Evolutionary conservation across 2,888 invertebrate genomes (phyloP), one percentile per base, ranked within the genome.

Genomic region (Globia sparganii): DNA sequence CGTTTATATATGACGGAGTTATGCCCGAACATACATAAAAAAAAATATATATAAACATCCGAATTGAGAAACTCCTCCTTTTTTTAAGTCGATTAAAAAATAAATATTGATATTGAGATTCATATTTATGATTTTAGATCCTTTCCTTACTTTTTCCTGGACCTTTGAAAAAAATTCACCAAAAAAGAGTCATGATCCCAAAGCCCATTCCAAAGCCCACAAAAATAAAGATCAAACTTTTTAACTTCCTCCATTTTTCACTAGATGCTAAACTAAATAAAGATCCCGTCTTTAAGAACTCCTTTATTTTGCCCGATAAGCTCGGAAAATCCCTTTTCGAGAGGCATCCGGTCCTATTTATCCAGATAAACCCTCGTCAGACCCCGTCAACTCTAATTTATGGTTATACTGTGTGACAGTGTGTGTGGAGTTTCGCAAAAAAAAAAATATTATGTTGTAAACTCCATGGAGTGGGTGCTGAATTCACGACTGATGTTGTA

Each of bases 341-440:
- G 15, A 13, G 6, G 65, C 37, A 46, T 80, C 75, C 70, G 85
- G 74, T 34, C 49, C 53, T 18, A 61, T 75, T 66, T 81, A 75
- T 75, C 66, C 58, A 28, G 31, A 74, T 77, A 78, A 69, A 81
- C 85, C 86, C 82, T 87, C 53, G 65, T 87, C 86, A 81, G 28
- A 13, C 64, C 9, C 13, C 40, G 18, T 53, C 71, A 56, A 46
- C 31, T 37, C 37, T 53, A 71, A 85, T 82, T 79, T 77, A 79
- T 78, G 64, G 66, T 37, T 37, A 84, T 43, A 67, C 56, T 83
- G n/a, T n/a, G n/a, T n/a, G n/a, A n/a, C n/a, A n/a, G n/a, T n/a
- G n/a, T n/a, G n/a, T n/a, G n/a, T n/a, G n/a, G n/a, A n/a, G n/a
- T n/a, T n/a, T n/a, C n/a, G n/a, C n/a, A n/a, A n/a, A n/a, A n/a